Conservation (phyloP, 2,888 invertebrate species). For the Mythimna loreyi region DNA sequence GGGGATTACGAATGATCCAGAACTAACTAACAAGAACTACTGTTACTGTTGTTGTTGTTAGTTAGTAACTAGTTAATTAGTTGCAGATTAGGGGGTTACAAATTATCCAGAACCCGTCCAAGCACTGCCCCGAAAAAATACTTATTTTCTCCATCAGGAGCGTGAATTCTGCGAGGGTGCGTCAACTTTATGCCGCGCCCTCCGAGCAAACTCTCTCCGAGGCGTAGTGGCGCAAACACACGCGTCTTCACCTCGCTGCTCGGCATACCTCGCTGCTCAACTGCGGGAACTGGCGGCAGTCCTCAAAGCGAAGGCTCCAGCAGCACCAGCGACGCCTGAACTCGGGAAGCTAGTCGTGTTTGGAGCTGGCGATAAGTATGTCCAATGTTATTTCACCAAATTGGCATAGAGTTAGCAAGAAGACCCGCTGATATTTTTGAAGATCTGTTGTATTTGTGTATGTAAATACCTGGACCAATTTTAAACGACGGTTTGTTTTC, state of each 20-base stretch:
- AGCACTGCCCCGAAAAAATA: neutral
- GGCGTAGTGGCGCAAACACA: slow-evolving; percentile 95
- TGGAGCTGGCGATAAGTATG: slow-evolving; percentile 88
- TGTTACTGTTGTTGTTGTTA: no score
- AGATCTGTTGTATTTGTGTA: no score
- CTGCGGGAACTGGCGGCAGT: slow-evolving; percentile 83
- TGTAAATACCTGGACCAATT: no score
- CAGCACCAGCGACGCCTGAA: slow-evolving; percentile 82
- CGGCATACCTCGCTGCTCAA: slow-evolving; percentile 94
- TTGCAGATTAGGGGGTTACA: no score
- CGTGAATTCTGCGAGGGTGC: slow-evolving; percentile 95
- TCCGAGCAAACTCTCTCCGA: slow-evolving; percentile 92
- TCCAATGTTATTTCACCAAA: neutral
- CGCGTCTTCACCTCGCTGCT: slow-evolving; percentile 94
- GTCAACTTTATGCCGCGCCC: slow-evolving; percentile 93
- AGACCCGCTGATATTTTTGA: neutral
- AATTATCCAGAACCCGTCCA: neutral
- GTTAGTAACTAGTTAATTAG: no score
- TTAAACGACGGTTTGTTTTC: no score
- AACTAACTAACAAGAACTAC: no score
- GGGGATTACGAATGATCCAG: neutral
- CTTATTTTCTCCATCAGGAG: slow-evolving; percentile 88
- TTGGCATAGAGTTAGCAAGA: neutral
- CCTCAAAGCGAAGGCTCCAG: slow-evolving; percentile 77
- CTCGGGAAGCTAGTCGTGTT: slow-evolving; percentile 87